Evolutionary conservation across 2,888 invertebrate genomes (phyloP), one percentile per base, ranked within the genome.

Genomic region (Oegoconia quadripuncta): DNA sequence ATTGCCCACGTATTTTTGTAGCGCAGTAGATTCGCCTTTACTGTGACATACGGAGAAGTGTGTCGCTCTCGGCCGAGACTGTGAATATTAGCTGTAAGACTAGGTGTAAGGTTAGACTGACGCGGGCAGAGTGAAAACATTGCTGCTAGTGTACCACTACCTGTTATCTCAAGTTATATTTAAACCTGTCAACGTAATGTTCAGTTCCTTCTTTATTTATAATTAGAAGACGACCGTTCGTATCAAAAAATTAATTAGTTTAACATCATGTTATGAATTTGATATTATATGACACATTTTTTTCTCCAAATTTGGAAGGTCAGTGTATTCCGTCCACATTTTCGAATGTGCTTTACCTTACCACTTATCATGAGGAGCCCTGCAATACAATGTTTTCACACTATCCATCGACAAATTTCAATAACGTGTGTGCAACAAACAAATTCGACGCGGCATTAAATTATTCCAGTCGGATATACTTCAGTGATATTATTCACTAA

Each of bases 1-100:
- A 84, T 86, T 86, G 86, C 86, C 86, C 86, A 87, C 86, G 83
- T 87, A 86, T 86, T 84, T 83, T 83, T 81, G 75, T 84, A 84
- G 82, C 65, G 75, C 77, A 78, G 80, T 77, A 76, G 75, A 69
- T 66, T 76, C 72, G 80, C 80, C 79, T 81, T 80, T 71, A 74
- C 72, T 73, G 74, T 69, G 67, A 74, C 63, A 56, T 58, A 62
- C 57, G 54, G 53, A 50, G 53, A 52, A 52, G 61, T 64, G 59
- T 71, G 71, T 68, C 70, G 73, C 69, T 73, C 71, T 74, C 73
- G 72, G 70, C 68, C 61, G 69, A 72, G 74, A 81, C 84, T 83
- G 86, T 83, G 78, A 77, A 83, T 77, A 80, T 70, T 83, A 83
- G 73, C 34, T 65, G 41, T 73, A 74, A 66, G 63, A 41, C 15